Evolutionary conservation across 1,140 invertebrate genomes (phyloP).

Genomic region (Drepana arcuata): DNA sequence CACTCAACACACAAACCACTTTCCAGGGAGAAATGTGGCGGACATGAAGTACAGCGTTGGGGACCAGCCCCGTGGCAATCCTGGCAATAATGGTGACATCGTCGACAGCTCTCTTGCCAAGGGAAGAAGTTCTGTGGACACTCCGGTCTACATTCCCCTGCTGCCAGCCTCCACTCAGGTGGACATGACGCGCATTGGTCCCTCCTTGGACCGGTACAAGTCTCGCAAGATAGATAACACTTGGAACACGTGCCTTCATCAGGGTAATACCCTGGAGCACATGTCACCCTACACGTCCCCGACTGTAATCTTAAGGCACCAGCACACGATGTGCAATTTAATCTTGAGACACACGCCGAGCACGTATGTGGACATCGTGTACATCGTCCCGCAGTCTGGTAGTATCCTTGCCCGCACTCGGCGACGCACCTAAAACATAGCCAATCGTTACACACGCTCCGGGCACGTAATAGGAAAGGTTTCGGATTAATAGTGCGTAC

Average conservation of each 20-base stretch:
- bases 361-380: slow-evolving; percentile 84
- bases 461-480: neutral
- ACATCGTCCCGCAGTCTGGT: slow-evolving; percentile 79
- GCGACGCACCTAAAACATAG: slow-evolving; percentile 76
- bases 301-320: slow-evolving; percentile 82
- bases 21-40: slow-evolving; percentile 78
- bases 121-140: slow-evolving; percentile 88
- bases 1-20: slow-evolving; percentile 82
- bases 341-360: slow-evolving; percentile 79
- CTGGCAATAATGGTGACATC: slow-evolving; percentile 86
- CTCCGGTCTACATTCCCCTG: slow-evolving; percentile 84
- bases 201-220: slow-evolving; percentile 76
- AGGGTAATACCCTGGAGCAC: slow-evolving; percentile 84
- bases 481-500: slow-evolving; percentile 13
- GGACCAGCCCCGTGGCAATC: slow-evolving; percentile 77
- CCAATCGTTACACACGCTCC: slow-evolving; percentile 5
- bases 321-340: slow-evolving; percentile 84
- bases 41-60: slow-evolving; percentile 80
- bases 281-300: slow-evolving; percentile 83
- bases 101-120: slow-evolving; percentile 83
- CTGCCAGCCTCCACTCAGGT: slow-evolving; percentile 80
- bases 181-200: slow-evolving; percentile 89
- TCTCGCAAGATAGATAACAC: slow-evolving; percentile 85
- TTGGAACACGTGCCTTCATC: slow-evolving; percentile 85
- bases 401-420: slow-evolving; percentile 82